A percentile compares a stretch with the other conserved stretches of the same genome.
phyloP scores from a whole-genome alignment of 2,113 vertebrate genomes.

The Sinocyclocheilus anophthalmus region DNA sequence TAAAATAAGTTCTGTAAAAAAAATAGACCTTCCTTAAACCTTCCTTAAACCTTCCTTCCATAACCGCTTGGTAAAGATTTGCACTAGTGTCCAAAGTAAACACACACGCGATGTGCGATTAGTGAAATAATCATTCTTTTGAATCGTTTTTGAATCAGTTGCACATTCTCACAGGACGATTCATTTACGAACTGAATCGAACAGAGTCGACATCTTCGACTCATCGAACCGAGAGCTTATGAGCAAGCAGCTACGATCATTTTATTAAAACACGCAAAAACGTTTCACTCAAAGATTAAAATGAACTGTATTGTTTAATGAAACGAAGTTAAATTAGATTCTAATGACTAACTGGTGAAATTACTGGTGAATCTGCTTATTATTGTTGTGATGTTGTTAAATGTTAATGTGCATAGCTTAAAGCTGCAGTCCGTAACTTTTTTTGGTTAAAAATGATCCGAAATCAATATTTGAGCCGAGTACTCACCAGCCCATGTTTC shows the following conservation, averaged over 20 bases:
- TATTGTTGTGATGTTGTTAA: too few species aligned
- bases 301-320: not conserved
- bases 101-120: not conserved
- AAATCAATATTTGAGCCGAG: too few species aligned
- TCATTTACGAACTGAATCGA: not conserved
- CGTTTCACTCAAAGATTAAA: not conserved
- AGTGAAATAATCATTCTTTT: not conserved
- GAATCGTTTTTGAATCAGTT: not conserved
- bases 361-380: too few species aligned
- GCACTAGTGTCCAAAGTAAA: not conserved
- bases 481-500: too few species aligned
- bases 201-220: not conserved
- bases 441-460: too few species aligned
- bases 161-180: not conserved
- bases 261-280: not conserved
- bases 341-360: not conserved
- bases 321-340: not conserved
- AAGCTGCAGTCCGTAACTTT: too few species aligned
- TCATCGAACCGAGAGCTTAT: not conserved
- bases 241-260: not conserved
- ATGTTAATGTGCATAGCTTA: too few species aligned
- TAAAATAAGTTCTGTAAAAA: not conserved
- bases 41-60: too few species aligned
- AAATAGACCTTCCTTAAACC: too few species aligned
- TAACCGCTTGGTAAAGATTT: not conserved